phyloP scores from a whole-genome alignment of 2,797 vertebrate genomes.

The Rallus crepitans region DNA sequence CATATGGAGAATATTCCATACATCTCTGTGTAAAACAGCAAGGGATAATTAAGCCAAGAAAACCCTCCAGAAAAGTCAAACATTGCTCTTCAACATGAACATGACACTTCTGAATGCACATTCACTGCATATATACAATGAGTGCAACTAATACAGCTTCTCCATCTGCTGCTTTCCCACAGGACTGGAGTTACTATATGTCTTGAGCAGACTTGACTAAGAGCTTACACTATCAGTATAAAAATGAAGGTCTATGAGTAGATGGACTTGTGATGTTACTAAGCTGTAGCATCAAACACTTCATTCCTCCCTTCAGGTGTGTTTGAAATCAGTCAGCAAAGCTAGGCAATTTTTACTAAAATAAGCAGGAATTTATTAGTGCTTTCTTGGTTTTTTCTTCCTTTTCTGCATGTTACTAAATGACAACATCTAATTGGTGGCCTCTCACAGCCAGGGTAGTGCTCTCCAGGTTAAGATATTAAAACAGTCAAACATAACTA shows the following conservation, averaged over 20 bases:
- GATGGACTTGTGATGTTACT: too few relatives aligned
- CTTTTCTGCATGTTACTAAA: not conserved
- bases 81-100: not conserved
- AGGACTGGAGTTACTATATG: not conserved
- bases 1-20: not conserved
- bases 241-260: not conserved
- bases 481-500: rapidly evolving
- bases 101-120: not conserved
- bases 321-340: not conserved
- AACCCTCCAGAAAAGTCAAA: not conserved
- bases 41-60: not conserved
- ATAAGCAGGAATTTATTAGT: not conserved
- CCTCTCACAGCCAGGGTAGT: not conserved
- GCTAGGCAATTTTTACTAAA: not conserved
- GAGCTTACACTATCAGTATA: not conserved
- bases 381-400: not conserved
- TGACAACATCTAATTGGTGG: not conserved
- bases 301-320: not conserved
- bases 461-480: not conserved
- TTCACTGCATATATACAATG: rapidly evolving
- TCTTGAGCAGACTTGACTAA: not conserved
- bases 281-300: not conserved
- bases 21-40: not conserved
- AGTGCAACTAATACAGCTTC: not conserved
- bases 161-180: not conserved